Conservation (phyloP, 2,113 vertebrate species). For the Strigops habroptila region DNA sequence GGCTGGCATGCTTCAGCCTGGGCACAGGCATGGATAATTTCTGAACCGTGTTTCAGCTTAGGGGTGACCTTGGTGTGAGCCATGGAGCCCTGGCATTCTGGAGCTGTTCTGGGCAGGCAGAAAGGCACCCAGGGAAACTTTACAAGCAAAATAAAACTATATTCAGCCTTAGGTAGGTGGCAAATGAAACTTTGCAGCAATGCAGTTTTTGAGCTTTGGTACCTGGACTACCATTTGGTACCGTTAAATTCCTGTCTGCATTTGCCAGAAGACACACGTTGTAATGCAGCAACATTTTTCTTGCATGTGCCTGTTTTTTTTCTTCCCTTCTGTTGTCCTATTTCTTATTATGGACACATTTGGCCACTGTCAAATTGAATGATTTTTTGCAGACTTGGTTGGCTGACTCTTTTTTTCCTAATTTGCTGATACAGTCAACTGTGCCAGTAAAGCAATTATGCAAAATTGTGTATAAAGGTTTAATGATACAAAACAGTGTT, state of each 20-base stretch:
- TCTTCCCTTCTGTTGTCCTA: background rate
- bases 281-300: background rate
- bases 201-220: background rate
- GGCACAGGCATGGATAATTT: background rate
- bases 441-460: slow-evolving; percentile 46
- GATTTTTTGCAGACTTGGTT: slow-evolving; percentile 32
- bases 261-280: background rate
- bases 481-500: slow-evolving; percentile 50
- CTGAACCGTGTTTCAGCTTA: background rate
- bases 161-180: background rate
- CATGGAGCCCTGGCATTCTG: background rate
- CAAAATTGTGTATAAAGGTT: slow-evolving; percentile 39
- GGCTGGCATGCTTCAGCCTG: background rate
- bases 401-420: background rate
- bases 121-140: background rate
- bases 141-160: background rate
- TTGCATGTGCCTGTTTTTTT: background rate
- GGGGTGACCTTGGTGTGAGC: background rate
- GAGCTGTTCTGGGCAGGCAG: background rate
- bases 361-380: slow-evolving; percentile 21
- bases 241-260: background rate
- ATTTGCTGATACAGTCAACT: slow-evolving; percentile 39
- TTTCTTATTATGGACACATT: background rate
- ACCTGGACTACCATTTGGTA: background rate
- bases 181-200: background rate